These are phyloP conservation scores for Holacanthella duospinosa DNA, from an alignment of 2,888 invertebrate genomes.

Conservation along the genomic window DNA sequence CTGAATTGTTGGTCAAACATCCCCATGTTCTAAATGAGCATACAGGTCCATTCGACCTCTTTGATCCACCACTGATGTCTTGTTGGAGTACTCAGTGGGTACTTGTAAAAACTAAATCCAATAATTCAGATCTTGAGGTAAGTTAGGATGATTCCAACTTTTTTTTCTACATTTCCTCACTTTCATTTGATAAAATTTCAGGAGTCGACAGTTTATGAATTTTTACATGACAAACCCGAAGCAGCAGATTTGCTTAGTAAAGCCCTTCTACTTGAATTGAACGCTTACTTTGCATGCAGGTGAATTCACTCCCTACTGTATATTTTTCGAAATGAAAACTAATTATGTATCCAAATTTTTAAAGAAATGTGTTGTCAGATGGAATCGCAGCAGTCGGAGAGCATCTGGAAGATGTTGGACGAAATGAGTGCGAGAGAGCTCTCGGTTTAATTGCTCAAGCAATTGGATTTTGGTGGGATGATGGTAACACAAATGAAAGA, in stretches of 20 bases:
- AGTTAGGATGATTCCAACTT: neutral
- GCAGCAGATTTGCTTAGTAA: neutral
- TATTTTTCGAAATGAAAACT: neutral
- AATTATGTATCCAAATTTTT: neutral
- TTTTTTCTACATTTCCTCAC: neutral
- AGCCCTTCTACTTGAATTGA: neutral
- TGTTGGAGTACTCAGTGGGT: neutral
- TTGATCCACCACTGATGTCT: neutral
- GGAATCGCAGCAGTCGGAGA: neutral
- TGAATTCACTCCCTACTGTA: too few relatives aligned
- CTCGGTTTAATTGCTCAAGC: neutral
- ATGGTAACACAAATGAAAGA: neutral
- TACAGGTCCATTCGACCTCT: neutral
- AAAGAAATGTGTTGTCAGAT: neutral
- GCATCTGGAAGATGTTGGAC: neutral
- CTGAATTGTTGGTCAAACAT: neutral
- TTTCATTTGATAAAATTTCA: neutral
- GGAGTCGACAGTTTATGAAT: neutral
- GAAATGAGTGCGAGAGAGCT: neutral
- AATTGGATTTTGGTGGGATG: conserved; percentile 3
- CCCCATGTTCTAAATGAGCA: neutral
- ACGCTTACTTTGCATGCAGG: neutral
- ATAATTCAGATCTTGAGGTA: neutral
- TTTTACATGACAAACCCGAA: neutral
- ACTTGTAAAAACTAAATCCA: neutral